These are phyloP conservation scores for Ambastaia sidthimunki DNA, from an alignment of 2,797 vertebrate genomes.

Conservation along the genomic window DNA sequence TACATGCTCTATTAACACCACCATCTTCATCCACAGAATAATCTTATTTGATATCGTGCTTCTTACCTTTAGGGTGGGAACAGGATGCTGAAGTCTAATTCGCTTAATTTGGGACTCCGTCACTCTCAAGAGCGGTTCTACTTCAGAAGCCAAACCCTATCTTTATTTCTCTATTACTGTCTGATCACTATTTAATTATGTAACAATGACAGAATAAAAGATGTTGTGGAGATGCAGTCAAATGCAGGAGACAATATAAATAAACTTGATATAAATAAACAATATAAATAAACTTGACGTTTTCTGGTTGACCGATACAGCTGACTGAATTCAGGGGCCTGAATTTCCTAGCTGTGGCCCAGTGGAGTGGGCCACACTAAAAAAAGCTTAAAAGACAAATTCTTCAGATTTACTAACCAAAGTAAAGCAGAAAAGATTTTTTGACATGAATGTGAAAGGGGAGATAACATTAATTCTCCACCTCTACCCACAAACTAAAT, in stretches of 20 bases:
- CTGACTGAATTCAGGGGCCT: not conserved
- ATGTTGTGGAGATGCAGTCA: not conserved
- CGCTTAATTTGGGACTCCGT: not conserved
- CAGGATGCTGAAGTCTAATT: not conserved
- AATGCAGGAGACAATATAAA: slow-evolving; percentile 15
- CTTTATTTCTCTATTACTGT: slow-evolving; percentile 1
- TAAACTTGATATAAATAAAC: slow-evolving; percentile 32
- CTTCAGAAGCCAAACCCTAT: not conserved
- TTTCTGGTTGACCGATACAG: not conserved
- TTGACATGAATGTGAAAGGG: not conserved
- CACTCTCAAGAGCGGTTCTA: not conserved
- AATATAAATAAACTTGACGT: slow-evolving; percentile 20
- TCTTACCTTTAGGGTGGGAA: slow-evolving; percentile 27
- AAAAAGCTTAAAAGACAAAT: no score
- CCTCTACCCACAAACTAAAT: not conserved
- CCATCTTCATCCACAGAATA: slow-evolving; percentile 17
- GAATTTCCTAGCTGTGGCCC: not conserved
- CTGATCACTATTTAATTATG: slow-evolving; percentile 38
- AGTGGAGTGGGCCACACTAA: not conserved
- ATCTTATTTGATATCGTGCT: slow-evolving; percentile 12
- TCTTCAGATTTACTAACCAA: not conserved
- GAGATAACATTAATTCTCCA: not conserved
- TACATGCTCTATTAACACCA: slow-evolving; percentile 32
- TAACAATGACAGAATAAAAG: slow-evolving; percentile 38
- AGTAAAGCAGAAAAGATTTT: not conserved